Evolutionary conservation across 64 coral and sea anemone genomes (phyloP).

Genomic region (Porites lutea): DNA sequence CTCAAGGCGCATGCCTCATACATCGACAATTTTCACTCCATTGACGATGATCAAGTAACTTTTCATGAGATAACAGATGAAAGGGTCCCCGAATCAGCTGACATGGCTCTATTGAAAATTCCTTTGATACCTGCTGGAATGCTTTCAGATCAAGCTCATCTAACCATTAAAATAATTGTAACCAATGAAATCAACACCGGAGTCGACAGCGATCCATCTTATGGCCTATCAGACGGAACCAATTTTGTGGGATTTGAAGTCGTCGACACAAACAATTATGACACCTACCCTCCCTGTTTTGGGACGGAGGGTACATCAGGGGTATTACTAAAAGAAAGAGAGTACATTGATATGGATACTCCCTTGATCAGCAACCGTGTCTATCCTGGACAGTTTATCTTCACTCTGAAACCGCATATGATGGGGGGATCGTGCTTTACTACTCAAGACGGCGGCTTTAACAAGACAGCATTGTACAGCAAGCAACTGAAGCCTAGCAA

Average conservation of each 20-base stretch:
- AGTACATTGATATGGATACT: neutral
- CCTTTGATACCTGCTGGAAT: conserved; percentile 30
- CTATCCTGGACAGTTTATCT: conserved; percentile 18
- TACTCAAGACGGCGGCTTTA: conserved; percentile 27
- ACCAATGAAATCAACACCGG: neutral
- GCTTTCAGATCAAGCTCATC: neutral
- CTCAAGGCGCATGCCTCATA: conserved; percentile 20
- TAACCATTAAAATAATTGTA: conserved; percentile 50
- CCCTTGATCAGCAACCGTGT: too few relatives aligned
- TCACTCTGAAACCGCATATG: conserved; percentile 43
- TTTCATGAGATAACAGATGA: neutral
- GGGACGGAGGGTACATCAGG: conserved; percentile 32
- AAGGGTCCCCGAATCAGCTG: neutral
- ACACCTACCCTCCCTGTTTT: neutral
- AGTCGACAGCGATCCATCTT: conserved; percentile 14
- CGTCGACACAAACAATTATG: conserved; percentile 23
- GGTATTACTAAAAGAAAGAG: neutral
- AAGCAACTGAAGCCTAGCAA: too few relatives aligned
- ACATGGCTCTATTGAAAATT: conserved; percentile 21
- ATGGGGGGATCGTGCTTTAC: conserved; percentile 55
- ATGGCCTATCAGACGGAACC: conserved; percentile 47
- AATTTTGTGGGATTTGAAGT: conserved; percentile 55
- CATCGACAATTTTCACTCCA: conserved; percentile 10
- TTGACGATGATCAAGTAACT: conserved; percentile 23
- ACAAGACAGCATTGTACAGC: conserved; percentile 44